Base-by-base conservation (phyloP, 2,888 invertebrate genomes). In the Trisateles emortualis region DNA sequence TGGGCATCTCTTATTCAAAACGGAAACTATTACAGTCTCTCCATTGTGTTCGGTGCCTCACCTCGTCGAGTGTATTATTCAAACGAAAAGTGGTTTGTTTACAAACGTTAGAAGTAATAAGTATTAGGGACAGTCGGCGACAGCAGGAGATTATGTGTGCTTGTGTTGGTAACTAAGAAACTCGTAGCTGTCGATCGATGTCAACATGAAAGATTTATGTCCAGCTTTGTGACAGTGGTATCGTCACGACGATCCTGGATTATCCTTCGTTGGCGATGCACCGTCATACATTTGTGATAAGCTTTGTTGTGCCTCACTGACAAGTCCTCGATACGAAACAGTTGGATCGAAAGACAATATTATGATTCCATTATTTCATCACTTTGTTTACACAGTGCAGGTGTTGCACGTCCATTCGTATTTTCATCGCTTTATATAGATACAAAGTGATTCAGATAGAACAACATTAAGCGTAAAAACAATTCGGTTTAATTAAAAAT, bases 1-100 rank as follows among this genome's bases (percentile, higher is more conserved):
- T 90, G 77, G 89, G 72, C 84, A 86, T 87, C 84, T 86, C 88
- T 86, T 88, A 88, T 89, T 90, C 86, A 86, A 87, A 91, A 87
- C 90, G 92, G 92, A 92, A 92, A 92, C 92, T 92, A 89, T 92
- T 92, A 92, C 83, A 83, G 85, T 72, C 74, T 81, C 76, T 80
- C 88, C 79, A 92, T 92, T 92, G 92, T 92, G 81, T 90, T 86
- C 85, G 76, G 77, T 76, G 85, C 85, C 87, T 90, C 87, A 86
- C 87, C 89, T 89, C 83, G 75, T 74, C 77, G 79, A 83, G 83
- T 85, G 81, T 85, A 88, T 91, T 90, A 91, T 91, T 89, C 87
- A 90, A 88, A 88, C 82, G 81, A 87, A 88, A 88, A 88, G 85
- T 88, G 83, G 87, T 90, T 90, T 91, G 89, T 89, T 88, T 88